phyloP scores from a whole-genome alignment of 2,113 vertebrate species.

The Vicugna pacos region DNA sequence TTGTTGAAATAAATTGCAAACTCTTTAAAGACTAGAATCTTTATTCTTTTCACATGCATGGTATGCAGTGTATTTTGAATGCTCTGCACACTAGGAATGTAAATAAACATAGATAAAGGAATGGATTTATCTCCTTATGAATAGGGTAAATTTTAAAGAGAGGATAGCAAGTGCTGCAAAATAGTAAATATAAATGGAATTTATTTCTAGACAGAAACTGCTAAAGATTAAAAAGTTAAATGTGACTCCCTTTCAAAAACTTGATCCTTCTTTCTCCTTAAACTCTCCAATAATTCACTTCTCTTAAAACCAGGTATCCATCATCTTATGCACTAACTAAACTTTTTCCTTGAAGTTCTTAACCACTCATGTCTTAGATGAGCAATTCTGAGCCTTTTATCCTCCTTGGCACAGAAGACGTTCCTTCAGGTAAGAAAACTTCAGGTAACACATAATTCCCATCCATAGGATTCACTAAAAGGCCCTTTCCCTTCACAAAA shows the following conservation, averaged over 20 bases:
- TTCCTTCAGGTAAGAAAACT: neutral
- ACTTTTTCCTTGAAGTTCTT: neutral
- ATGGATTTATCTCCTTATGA: neutral
- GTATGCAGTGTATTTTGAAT: neutral
- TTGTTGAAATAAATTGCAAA: slow-evolving; percentile 9
- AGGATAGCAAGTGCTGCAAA: neutral
- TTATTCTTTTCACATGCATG: neutral
- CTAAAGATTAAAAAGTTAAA: neutral
- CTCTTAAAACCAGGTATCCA: neutral
- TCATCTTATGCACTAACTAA: neutral
- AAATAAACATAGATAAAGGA: neutral
- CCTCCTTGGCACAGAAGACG: neutral
- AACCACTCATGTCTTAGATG: neutral
- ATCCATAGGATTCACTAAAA: neutral
- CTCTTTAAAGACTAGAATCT: neutral
- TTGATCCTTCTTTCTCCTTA: neutral
- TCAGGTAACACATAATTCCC: neutral
- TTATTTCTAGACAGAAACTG: neutral
- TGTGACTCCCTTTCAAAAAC: neutral
- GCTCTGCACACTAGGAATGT: neutral
- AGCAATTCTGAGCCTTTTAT: neutral
- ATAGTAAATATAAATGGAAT: neutral
- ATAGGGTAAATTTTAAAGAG: neutral
- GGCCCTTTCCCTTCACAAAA: neutral
- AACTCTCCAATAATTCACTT: neutral